Evolutionary conservation across 2,888 invertebrate genomes (phyloP).

Genomic region (Drosophila silvestris): DNA sequence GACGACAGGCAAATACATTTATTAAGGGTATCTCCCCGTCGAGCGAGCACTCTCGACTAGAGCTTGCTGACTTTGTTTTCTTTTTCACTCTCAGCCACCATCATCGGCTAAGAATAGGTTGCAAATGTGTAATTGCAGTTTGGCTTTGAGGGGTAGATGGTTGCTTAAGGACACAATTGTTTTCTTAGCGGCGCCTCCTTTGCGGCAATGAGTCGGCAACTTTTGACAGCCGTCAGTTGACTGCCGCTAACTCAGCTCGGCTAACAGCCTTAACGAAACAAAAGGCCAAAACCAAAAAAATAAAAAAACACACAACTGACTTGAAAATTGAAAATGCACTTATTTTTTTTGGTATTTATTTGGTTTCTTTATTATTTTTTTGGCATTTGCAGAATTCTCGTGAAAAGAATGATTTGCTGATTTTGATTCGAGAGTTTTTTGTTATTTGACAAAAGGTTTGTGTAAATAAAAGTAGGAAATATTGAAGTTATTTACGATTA

Average conservation of each 20-base stretch:
- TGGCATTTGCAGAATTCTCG: slow-evolving; percentile 22
- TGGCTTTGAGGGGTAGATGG: slow-evolving; percentile 8
- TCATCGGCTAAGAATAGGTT: background rate
- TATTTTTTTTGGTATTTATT: slow-evolving; percentile 12
- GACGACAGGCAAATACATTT: background rate
- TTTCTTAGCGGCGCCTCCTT: slow-evolving; percentile 58
- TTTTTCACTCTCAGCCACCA: background rate
- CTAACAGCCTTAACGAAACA: slow-evolving; percentile 19
- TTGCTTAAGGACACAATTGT: slow-evolving; percentile 63
- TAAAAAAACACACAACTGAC: background rate
- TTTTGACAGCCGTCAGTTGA: slow-evolving; percentile 26
- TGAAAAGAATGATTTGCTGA: slow-evolving; percentile 36
- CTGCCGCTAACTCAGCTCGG: background rate
- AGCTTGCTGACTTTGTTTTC: background rate
- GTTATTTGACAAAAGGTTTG: background rate
- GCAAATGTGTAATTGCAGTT: slow-evolving; percentile 72
- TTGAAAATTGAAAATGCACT: slow-evolving; percentile 52
- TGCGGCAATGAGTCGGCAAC: slow-evolving; percentile 61
- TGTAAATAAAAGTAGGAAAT: background rate
- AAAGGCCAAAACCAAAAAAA: slow-evolving; percentile 6
- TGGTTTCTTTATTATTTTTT: slow-evolving; percentile 12
- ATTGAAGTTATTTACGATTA: background rate
- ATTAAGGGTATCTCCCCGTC: background rate
- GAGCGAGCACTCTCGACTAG: background rate
- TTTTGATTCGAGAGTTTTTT: background rate